Evolutionary conservation across 2,113 vertebrate genomes (phyloP), one percentile per base, ranked within the genome.

Genomic region (Cryptotis parvus): DNA sequence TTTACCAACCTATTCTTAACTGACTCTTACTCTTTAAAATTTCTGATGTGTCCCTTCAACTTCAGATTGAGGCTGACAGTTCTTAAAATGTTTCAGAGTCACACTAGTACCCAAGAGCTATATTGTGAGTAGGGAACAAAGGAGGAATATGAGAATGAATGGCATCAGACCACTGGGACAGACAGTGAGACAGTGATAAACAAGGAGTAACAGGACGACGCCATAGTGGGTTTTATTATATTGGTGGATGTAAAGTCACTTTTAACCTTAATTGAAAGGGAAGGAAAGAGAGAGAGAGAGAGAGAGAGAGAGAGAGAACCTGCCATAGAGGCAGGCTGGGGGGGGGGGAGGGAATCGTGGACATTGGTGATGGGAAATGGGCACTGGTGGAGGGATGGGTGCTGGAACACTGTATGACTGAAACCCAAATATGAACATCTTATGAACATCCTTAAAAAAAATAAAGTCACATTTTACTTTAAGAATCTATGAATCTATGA

Each of bases 31-130:
- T 68, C 9, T 85, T 77, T 69, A 68, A 37, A 84, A 66, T 18
- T 66, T 84, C 73, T 63, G 39, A 81, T 49, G 35, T 45, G 24
- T 9, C 7, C 11, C 90, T 43, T 18, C 15, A 55, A 61, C 14
- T 74, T 79, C 31, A 58, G 55, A 24, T 81, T 93, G 37, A 81
- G 84, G 33, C 43, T 92, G 18, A 58, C 55, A 78, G 52, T 89
- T 82, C 76, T 69, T 37, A 55, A 75, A 81, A 89, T 89, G 29
- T 11, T 29, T 33, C 43, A 29, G 43, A 89, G 4, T 88, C 61
- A 27, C 2, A 27, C 8, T 49, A 49, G 8, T 31, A 20, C 24
- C 73, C 43, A 73, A 49, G 10, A 69, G 3, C 43, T 43, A 24
- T 52, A 75, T 73, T 83, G 41, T 27, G 43, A 84, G 37, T 70